Base-by-base conservation (phyloP, 2,797 vertebrate genomes). In the Acridotheres tristis region DNA sequence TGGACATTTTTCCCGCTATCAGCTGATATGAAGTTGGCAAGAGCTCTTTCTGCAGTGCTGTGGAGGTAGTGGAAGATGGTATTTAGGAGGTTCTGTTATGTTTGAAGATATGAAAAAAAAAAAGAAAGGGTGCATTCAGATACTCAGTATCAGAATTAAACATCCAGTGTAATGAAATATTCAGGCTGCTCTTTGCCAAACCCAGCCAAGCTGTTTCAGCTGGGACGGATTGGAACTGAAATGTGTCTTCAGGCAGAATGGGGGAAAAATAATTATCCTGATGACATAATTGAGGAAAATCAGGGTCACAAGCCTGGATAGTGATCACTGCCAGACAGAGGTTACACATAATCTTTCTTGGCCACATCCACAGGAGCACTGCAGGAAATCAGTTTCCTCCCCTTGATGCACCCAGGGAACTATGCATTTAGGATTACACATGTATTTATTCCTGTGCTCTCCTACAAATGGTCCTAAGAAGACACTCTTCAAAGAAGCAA, bases 271-370 rank as follows among this genome's bases (percentile, higher is more conserved):
- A 89, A 80, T 78, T 63, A 63, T 48, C 32, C 23, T 90, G 50
- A 59, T 85, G 90, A 93, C 61, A 67, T 80, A 81, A 93, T 29
- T 82, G 69, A 91, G 62, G 82, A 94, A 89, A 92, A 84, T 79
- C 51, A 50, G 76, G 71, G 57, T 91, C 83, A 84, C 79, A 86
- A 90, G 51, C 45, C 76, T 62, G 43, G 27, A 78, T 19, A 42
- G 40, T 29, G 69, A 85, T 62, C 10, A 3, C 34, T 92, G 66
- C 38, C 72, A 75, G 53, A 51, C 36, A 83, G 75, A 91, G 61
- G 82, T 68, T 83, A 40, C 58, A 61, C 40, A 25, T 65, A 72
- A 77, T 65, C 26, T 72, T 80, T 74, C 63, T 81, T 75, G 79
- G 79, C 43, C 51, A 51, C 58, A 21, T 81, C 27, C 12, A 88